Base-by-base conservation (phyloP, 2,888 invertebrate genomes). In the Tiliacea citrago region DNA sequence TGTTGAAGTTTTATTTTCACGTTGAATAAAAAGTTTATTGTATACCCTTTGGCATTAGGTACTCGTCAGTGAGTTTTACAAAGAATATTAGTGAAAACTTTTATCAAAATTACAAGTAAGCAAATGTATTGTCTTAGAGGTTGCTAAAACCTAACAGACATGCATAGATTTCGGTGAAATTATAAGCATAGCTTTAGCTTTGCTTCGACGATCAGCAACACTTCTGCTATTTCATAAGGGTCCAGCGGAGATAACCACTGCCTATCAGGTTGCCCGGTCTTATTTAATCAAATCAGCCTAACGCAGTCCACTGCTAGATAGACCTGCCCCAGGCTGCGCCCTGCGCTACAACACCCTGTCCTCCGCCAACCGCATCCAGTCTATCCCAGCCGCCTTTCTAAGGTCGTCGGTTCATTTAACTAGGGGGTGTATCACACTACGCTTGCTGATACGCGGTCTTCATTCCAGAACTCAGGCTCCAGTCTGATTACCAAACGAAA, bases 1-100 rank as follows among this genome's bases (percentile, higher is more conserved):
- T 76, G 21, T 60, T 39, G 13, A 65, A 16, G n/a, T 60, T 60
- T 79, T 74, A 45, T 57, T 75, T 63, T 68, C 42, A 65, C 9
- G 18, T 39, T 60, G 0, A 62, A 51, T 70, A 35, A n/a, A 51
- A 62, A 35, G 29, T 53, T 39, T 29, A 13, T 55, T 16, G 18
- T 60, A 0, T 29, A 39, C 7, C n/a, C 7, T 73, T 58, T 29
- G 18, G 16, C 0, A 16, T 18, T 18, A 53, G n/a, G 16, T 39
- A n/a, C n/a, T n/a, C 35, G 9, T 21, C 21, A 49, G 35, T 16
- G n/a, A 65, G 6, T 49, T 21, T 49, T 49, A 9, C 21, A 65
- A 0, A 35, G 3, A 39, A 61, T 35, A 60, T 12, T 35, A 35
- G 35, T 21, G 21, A 2, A 18, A 35, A 35, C 29, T 35, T 29